Conservation (phyloP, 2,113 vertebrate species). For the Gulo gulo region DNA sequence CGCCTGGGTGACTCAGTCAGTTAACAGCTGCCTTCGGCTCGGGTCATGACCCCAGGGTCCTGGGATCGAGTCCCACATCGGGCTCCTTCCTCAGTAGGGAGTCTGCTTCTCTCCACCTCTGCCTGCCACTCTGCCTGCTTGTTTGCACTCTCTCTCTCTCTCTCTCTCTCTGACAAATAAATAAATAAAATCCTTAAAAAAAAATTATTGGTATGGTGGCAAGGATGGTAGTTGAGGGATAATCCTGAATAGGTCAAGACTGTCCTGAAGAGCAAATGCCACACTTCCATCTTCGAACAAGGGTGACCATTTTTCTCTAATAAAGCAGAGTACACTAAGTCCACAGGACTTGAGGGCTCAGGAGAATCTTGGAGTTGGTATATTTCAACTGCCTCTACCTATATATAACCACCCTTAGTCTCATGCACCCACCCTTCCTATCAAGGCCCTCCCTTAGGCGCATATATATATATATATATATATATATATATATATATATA, state of each 20-base stretch:
- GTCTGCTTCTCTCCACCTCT: no score
- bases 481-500: no score
- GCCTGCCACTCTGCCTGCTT: no score
- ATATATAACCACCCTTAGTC: not conserved
- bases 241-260: not conserved
- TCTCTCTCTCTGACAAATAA: no score
- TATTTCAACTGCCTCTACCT: not conserved
- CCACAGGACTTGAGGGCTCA: not conserved
- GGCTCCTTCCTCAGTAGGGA: no score
- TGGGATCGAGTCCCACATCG: no score
- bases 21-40: no score
- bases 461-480: not conserved
- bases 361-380: not conserved
- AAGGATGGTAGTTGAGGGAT: not conserved
- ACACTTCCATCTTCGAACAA: not conserved
- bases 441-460: not conserved
- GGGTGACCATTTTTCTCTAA: not conserved
- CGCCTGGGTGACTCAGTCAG: no score
- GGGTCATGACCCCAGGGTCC: no score
- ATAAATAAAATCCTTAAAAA: no score
- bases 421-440: not conserved
- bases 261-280: not conserved
- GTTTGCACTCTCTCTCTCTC: no score
- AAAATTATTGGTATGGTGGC: not conserved
- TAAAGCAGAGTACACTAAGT: not conserved